Percentiles rank a stretch among this genome's conserved stretches.
Evolutionary conservation across 1,140 invertebrate species (phyloP).

Genomic region (Elysia chlorotica): DNA sequence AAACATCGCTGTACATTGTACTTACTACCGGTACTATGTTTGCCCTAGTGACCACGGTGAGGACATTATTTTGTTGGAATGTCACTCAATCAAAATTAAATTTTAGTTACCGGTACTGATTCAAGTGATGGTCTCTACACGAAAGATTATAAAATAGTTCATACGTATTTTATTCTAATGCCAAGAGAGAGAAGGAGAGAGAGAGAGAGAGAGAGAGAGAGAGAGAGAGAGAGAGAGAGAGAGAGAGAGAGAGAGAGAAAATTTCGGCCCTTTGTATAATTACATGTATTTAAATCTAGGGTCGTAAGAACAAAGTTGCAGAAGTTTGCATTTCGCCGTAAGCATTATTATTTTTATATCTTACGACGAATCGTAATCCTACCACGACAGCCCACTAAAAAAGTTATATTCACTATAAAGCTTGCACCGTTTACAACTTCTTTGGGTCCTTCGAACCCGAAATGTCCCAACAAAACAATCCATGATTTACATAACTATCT

Average conservation of each 20-base stretch:
- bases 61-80: neutral
- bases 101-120: neutral
- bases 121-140: neutral
- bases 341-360: neutral
- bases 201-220: neutral
- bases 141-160: neutral
- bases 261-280: too few relatives aligned
- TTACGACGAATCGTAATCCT: too few relatives aligned
- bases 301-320: too few relatives aligned
- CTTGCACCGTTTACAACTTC: too few relatives aligned
- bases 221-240: neutral
- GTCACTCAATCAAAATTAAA: neutral
- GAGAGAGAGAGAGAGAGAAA: neutral
- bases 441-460: too few relatives aligned
- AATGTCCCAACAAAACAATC: too few relatives aligned
- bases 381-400: too few relatives aligned
- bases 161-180: neutral
- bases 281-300: too few relatives aligned
- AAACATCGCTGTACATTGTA: neutral
- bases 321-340: neutral
- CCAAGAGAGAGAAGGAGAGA: neutral
- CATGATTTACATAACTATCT: neutral
- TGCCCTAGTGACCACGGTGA: neutral
- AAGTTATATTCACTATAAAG: too few relatives aligned
- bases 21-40: neutral